Evolutionary conservation across 2,888 invertebrate species (phyloP), one percentile per base, ranked within the genome.

Genomic region (Lasioglossum zephyrum): DNA sequence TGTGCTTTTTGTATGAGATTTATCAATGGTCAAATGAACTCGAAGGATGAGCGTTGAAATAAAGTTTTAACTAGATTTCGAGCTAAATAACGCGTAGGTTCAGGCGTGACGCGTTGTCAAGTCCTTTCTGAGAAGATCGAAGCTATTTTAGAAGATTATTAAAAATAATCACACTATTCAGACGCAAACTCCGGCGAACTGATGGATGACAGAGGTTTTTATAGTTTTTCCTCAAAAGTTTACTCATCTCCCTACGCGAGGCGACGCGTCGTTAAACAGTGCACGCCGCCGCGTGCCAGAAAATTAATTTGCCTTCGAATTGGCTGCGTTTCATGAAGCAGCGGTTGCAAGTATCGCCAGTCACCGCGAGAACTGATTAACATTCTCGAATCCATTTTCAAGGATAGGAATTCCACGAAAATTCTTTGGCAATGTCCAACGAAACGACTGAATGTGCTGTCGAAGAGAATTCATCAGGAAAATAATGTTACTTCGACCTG

Each of bases 181-280:
- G 63, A 18, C 8, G 18, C 31, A 63, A 31, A 31, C 31, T 18
- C 63, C 63, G 36, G 31, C 18, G 26, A 63, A 3, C 31, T 63
- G 18, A 63, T 63, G 63, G 31, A 63, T 63, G 63, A 63, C 63
- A 36, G 31, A 18, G 31, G 16, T 18, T 63, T 57, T 63, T 31
- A 63, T 63, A 18, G 63, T 31, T 63, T 63, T 63, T 49, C 36
- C 53, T 63, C 63, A 31, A 31, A 63, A 63, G 63, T 63, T 63
- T 63, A 63, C 63, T 63, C 63, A 63, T 63, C 63, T 63, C 31
- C 63, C 31, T 18, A 36, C 6, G 63, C 63, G 31, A 16, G 31
- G 63, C 63, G 31, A 31, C 16, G 63, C 31, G 31, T 63, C 63
- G 16, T 26, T 63, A 2, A 36, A 18, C 44, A 44, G 31, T 36